Base-by-base conservation (phyloP, 2,888 invertebrate genomes). In the Cremastobaeus sp. region DNA sequence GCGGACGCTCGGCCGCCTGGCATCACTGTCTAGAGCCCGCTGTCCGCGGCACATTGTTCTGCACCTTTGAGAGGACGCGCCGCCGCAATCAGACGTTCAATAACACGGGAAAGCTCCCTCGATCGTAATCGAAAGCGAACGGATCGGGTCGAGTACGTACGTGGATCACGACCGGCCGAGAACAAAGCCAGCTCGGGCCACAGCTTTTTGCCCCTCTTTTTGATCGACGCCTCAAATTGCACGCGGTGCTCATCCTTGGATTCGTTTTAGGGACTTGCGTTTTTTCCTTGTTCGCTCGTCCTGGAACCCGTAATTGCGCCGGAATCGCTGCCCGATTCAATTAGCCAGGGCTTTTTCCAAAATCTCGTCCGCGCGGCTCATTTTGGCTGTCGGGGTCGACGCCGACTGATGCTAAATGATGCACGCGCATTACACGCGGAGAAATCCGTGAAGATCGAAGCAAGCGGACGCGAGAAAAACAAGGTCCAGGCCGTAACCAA, bases 21-120 rank as follows among this genome's bases (percentile, higher is more conserved):
- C 68, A 12, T 57, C 59, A 0, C 52, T 62, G 35, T 70, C 57
- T 37, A 18, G 70, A 66, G 64, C 57, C 69, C 71, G 54, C 66
- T 68, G 60, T 78, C 79, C 78, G 75, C 77, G 64, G 74, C 76
- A 64, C 82, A 83, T 83, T 84, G 83, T 83, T 84, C 82, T 77
- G 82, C 79, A 78, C 81, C 85, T 85, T 85, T 85, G 83, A 82
- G 77, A 79, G 76, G 77, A 69, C 77, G 77, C 77, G 78, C 82
- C 84, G 82, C 82, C 82, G 82, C 80, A 81, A 78, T 80, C 81
- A 78, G 78, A 76, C 79, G 79, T 76, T 77, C 81, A 76, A 83
- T 83, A 81, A 82, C 79, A 78, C 81, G 78, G 78, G 77, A 80
- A 83, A 82, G 82, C 80, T 78, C 80, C 79, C 78, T 79, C 80